A percentile compares a stretch with the other conserved stretches of the same genome.
phyloP scores from a whole-genome alignment of 2,888 invertebrate genomes.

The Acleris holmiana region DNA sequence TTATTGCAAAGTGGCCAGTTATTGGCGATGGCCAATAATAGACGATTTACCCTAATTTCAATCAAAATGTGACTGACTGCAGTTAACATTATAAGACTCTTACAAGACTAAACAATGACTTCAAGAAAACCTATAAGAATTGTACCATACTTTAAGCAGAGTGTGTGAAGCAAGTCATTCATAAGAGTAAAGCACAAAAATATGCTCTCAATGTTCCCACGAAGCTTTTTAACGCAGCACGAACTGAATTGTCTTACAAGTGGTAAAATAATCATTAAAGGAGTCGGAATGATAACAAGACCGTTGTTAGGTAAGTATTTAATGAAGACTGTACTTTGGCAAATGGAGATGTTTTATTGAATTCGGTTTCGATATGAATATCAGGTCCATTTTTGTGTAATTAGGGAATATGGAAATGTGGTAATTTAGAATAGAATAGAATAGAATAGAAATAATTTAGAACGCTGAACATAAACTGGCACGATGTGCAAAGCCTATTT shows the following conservation, averaged over 20 bases:
- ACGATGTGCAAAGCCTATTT: constrained; percentile 9
- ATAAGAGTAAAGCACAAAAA: constrained; percentile 6
- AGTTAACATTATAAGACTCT: background rate
- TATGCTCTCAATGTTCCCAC: constrained; percentile 28
- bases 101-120: background rate
- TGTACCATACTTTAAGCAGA: background rate
- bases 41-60: too few species aligned
- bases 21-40: too few species aligned
- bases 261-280: constrained; percentile 31
- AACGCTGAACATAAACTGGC: constrained; percentile 11
- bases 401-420: constrained; percentile 4
- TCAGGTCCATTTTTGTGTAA: background rate
- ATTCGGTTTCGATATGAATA: too few species aligned
- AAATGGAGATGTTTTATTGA: constrained; percentile 24
- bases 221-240: constrained; percentile 9
- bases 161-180: background rate
- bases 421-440: too few species aligned
- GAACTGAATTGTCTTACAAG: constrained; percentile 31
- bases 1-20: too few species aligned
- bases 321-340: constrained; percentile 13
- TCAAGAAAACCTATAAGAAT: background rate
- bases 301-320: constrained; percentile 27
- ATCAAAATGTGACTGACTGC: too few species aligned
- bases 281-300: constrained; percentile 25
- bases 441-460: too few species aligned